Evolutionary conservation across 2,888 invertebrate genomes (phyloP).

Genomic region (Gymnoscelis rufifasciata): DNA sequence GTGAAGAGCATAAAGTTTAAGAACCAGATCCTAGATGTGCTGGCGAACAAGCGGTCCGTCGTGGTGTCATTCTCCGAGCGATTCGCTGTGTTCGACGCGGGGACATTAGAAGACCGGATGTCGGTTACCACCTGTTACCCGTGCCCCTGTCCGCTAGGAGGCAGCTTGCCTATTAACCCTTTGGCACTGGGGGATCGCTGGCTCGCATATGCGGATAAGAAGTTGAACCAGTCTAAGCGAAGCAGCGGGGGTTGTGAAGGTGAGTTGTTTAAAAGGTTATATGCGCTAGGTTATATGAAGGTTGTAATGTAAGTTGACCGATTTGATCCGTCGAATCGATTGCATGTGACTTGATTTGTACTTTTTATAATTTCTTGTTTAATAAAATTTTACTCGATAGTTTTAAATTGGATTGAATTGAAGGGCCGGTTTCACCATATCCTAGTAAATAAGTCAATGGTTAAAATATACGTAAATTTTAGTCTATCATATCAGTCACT

Average conservation of each 20-base stretch:
- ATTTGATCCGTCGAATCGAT: too few relatives aligned
- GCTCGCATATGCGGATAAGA: slow-evolving; percentile 92
- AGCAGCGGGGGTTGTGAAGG: slow-evolving; percentile 92
- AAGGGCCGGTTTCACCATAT: too few relatives aligned
- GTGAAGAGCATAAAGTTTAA: slow-evolving; percentile 95
- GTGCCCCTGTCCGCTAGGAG: slow-evolving; percentile 85
- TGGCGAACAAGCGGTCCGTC: slow-evolving; percentile 92
- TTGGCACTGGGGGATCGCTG: slow-evolving; percentile 91
- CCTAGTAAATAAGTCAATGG: too few relatives aligned
- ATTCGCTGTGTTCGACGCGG: slow-evolving; percentile 94
- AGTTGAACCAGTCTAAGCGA: slow-evolving; percentile 85
- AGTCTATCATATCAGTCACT: too few relatives aligned
- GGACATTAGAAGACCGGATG: slow-evolving; percentile 90
- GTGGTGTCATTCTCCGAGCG: slow-evolving; percentile 93
- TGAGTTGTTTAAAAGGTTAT: too few relatives aligned
- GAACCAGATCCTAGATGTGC: slow-evolving; percentile 90
- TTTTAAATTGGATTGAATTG: too few relatives aligned
- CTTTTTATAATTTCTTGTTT: too few relatives aligned
- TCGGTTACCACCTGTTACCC: slow-evolving; percentile 94
- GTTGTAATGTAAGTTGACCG: too few relatives aligned
- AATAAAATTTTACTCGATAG: too few relatives aligned
- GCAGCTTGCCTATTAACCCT: slow-evolving; percentile 82
- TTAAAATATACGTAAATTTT: too few relatives aligned
- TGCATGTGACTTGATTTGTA: too few relatives aligned
- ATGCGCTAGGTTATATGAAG: too few relatives aligned